Base-by-base conservation (phyloP, 2,113 vertebrate genomes). In the Phyllostomus discolor region DNA sequence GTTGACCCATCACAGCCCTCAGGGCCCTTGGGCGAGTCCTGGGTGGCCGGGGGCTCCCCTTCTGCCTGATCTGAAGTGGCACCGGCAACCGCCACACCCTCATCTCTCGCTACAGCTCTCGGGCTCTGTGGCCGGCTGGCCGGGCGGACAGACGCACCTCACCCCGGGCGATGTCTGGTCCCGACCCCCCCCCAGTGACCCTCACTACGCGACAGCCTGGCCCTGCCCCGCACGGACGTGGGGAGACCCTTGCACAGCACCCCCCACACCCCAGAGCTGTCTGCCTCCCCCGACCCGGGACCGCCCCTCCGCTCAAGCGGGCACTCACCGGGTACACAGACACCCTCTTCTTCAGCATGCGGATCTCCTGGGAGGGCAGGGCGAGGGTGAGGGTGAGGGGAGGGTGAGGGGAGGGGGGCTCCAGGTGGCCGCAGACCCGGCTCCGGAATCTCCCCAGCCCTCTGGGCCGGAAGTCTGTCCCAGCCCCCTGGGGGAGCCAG, bases 301-400 rank as follows among this genome's bases (percentile, higher is more conserved):
- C 3, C 0, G 48, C 43, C 62, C 16, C 28, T 31, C 48, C 10
- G 2, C 35, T 8, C 0, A 12, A 7, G 22, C 0, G 33, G 97
- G 64, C 31, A 99, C 99, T 99, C 96, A 99, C 99, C 0, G 98
- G 99, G 62, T 98, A 90, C 92, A 99, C 98, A 0, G 98, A 98
- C 10, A 99, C 98, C 50, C 98, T 85, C 95, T 99, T 99, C 98
- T 98, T 99, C n/a, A 99, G 95, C 98, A 99, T 99, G 79, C 99
- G 98, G 97, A 99, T 99, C 70, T 99, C 99, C 99, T 99, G 88
- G 20, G 88, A 1, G 26, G 83, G 82, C 50, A 84, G 62, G 33
- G 26, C 7, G 10, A 1, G 62, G 35, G 26, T 6, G 5, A 1
- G 0, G 88, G 10, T 1, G 1, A 11, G 22, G 10, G 22, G 24